Base-by-base conservation (phyloP, 2,113 vertebrate genomes). In the Gallinago media region DNA sequence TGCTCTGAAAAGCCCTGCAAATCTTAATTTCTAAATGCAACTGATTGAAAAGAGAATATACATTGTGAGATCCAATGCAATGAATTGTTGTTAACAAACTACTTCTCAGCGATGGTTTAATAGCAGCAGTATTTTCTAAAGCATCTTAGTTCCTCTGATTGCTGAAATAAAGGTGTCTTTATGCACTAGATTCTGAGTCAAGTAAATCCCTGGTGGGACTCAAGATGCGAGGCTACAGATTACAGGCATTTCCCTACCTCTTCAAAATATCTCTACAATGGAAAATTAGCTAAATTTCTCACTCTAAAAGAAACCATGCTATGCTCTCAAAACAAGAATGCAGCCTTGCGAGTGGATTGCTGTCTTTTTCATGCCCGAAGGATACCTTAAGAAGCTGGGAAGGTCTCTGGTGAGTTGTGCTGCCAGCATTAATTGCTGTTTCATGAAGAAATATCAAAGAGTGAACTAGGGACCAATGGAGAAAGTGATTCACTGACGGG, bases 381-480 rank as follows among this genome's bases (percentile, higher is more conserved):
- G 76, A 47, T 58, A 36, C 7, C 12, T 71, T 88, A 92, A 81
- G 49, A 92, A 55, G 26, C 59, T 25, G 25, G 71, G 55, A 88
- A 80, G 34, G 52, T 8, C 34, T 93, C 89, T 77, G n/a, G 79
- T 76, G 68, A 80, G 71, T 54, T 5, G 3, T 25, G 16, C 79
- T 83, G 76, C 36, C 67, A 85, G 75, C 49, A 83, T 50, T 83
- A 93, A 85, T 70, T 82, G 40, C 44, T 63, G 59, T 89, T 96
- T 92, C 80, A 78, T 46, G 31, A 92, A 68, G 40, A 82, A 91
- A 74, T 76, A 89, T 50, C 55, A 87, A 92, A 92, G 87, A 85
- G 85, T 23, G 66, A 91, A 63, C 46, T 18, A 50, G 29, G 13
- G 42, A 71, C 26, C 70, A 63, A 92, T 36, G 50, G 32, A 77